Evolutionary conservation across 2,888 invertebrate species (phyloP).

Genomic region (Bellardia pandia): DNA sequence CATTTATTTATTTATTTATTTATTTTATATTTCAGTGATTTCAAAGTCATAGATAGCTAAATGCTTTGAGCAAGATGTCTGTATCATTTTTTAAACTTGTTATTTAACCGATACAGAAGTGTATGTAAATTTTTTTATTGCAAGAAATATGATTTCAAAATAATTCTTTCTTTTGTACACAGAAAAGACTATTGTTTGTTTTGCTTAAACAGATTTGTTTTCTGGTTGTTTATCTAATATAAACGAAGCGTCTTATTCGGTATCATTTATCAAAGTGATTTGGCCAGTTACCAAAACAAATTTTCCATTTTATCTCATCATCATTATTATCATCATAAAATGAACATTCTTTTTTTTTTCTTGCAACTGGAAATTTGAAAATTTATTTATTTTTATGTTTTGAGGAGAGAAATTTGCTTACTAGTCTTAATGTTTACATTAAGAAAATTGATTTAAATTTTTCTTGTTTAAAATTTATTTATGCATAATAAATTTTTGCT

Average conservation of each 20-base stretch:
- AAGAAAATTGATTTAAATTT: conserved; percentile 37
- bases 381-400: conserved; percentile 6
- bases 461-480: conserved; percentile 21
- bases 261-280: conserved; percentile 44
- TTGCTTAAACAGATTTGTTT: neutral
- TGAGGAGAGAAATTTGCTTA: conserved; percentile 4
- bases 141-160: conserved; percentile 10
- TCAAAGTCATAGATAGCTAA: neutral
- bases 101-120: neutral
- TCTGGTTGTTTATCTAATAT: neutral
- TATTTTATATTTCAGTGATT: neutral
- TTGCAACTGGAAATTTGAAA: neutral
- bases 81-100: neutral
- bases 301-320: conserved; percentile 36
- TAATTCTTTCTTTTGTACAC: neutral
- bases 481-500: conserved; percentile 12
- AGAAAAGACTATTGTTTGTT: neutral
- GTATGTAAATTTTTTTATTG: neutral
- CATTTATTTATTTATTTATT: neutral
- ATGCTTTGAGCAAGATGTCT: neutral
- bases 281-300: conserved; percentile 60
- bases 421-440: neutral
- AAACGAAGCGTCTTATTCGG: neutral
- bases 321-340: conserved; percentile 39
- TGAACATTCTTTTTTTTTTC: conserved; percentile 30